Conservation (phyloP, 2,113 vertebrate genomes). For the rabbit (Oryctolagus cuniculus) region DNA sequence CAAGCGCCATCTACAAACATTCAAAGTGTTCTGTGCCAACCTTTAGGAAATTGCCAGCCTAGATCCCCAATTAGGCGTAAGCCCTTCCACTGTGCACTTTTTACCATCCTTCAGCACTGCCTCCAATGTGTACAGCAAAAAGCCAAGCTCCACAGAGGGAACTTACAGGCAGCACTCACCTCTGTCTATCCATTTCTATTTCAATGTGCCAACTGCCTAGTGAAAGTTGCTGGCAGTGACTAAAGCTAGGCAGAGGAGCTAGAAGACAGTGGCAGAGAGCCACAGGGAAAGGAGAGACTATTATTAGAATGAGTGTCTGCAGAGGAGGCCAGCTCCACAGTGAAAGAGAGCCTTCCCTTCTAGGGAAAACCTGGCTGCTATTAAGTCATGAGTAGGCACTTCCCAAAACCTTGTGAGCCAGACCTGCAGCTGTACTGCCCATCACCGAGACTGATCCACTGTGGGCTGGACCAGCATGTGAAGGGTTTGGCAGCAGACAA, state of each 20-base stretch:
- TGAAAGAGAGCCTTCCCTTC: neutral
- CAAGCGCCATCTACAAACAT: conserved; percentile 38
- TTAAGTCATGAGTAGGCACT: neutral
- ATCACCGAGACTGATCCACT: neutral
- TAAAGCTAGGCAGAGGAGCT: neutral
- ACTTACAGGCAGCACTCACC: conserved; percentile 38
- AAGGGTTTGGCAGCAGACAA: conserved; percentile 11
- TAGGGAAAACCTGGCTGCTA: neutral
- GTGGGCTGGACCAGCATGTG: neutral
- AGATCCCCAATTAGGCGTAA: conserved; percentile 14
- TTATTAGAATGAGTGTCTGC: conserved; percentile 12
- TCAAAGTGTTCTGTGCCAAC: conserved; percentile 16
- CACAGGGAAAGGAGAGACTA: neutral
- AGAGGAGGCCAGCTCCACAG: neutral
- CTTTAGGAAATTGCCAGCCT: neutral
- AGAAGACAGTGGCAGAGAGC: conserved; percentile 5
- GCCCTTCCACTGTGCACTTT: neutral
- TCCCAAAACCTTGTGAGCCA: neutral
- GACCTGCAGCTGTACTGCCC: neutral
- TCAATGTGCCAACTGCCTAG: neutral
- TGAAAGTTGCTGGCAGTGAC: neutral
- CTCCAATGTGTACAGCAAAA: accelerated
- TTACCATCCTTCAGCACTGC: neutral
- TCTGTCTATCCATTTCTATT: neutral
- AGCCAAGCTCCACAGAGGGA: conserved; percentile 44